These are phyloP conservation scores for Intellagama lesueurii DNA, from an alignment of 2,797 vertebrate genomes.

Conservation along the genomic window DNA sequence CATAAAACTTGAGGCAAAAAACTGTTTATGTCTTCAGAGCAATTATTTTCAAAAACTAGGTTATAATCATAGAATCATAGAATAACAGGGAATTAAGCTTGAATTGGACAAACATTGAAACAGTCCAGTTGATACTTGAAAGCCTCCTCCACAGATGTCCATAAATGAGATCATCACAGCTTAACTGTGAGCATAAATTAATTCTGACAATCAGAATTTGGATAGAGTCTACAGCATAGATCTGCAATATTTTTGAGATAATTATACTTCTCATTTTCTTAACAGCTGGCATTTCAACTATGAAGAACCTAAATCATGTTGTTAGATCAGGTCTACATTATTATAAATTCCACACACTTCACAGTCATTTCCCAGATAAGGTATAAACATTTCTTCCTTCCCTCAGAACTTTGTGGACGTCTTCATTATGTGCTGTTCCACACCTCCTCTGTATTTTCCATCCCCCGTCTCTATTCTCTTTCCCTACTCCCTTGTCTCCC, in stretches of 20 bases:
- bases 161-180: neutral
- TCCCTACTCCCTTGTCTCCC: neutral
- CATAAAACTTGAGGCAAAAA: neutral
- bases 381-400: neutral
- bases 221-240: neutral
- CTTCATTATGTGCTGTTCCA: neutral
- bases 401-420: neutral
- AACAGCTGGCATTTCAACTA: neutral
- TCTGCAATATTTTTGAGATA: neutral
- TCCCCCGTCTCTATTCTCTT: too few species aligned
- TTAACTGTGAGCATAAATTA: neutral
- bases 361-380: neutral
- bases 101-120: neutral
- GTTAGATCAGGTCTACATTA: neutral
- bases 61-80: neutral
- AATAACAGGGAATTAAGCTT: neutral
- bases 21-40: neutral
- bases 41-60: neutral
- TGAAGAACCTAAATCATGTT: neutral
- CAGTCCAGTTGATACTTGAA: neutral
- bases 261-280: neutral
- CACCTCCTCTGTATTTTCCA: neutral
- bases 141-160: neutral
- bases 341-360: neutral
- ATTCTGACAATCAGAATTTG: neutral